phyloP scores from a whole-genome alignment of 2,797 vertebrate species.

The Myoxocephalus aenaeus region DNA sequence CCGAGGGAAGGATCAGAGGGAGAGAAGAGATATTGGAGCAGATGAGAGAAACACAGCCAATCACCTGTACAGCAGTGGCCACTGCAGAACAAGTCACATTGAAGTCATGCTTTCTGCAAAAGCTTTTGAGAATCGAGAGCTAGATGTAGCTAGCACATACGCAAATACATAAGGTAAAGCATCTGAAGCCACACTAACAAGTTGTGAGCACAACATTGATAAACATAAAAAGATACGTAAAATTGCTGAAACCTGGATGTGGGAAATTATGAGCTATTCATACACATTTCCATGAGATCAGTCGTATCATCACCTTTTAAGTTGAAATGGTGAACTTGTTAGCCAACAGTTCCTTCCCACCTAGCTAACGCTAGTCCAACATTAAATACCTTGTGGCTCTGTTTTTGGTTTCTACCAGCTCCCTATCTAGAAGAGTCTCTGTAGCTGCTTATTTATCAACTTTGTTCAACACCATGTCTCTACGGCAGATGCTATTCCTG shows the following conservation, averaged over 20 bases:
- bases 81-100: background rate
- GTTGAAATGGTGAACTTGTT: no score
- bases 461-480: no score
- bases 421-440: background rate
- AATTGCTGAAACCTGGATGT: no score
- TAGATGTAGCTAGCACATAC: background rate
- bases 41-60: constrained; percentile 29
- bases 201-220: background rate
- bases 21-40: background rate
- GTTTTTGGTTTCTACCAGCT: no score
- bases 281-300: no score
- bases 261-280: no score
- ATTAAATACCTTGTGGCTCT: no score
- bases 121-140: background rate
- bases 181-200: no score
- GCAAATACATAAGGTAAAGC: background rate
- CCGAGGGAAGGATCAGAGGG: constrained; percentile 11
- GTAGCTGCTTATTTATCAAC: background rate
- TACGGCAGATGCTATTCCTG: no score
- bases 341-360: background rate
- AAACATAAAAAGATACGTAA: no score
- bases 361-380: background rate
- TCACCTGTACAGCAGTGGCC: background rate
- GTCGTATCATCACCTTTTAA: no score
- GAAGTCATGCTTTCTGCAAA: background rate